Base-by-base conservation (phyloP, 2,888 invertebrate species). In the Drosophila sordidapex region DNA sequence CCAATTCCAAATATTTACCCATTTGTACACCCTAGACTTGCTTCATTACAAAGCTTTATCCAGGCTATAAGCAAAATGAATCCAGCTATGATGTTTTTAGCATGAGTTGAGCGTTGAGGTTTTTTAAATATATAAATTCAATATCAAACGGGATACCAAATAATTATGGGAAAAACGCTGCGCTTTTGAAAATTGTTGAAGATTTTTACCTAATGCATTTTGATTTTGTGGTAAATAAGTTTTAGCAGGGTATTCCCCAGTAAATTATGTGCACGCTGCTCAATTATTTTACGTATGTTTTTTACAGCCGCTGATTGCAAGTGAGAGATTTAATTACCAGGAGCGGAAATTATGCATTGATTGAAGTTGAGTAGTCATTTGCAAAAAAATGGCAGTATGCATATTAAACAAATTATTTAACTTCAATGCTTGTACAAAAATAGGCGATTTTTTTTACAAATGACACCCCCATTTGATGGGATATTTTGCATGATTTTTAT, bases 341-440 rank as follows among this genome's bases (percentile, higher is more conserved):
- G 25, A 33, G 38, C 57, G 86, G 77, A 85, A 85, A 88, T 85
- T 67, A 82, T 73, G 58, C 68, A 77, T 88, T 83, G 81, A 88
- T 88, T 85, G 79, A 60, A 11, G 36, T 36, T 36, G 36, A 40
- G 57, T n/a, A 35, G n/a, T 21, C 21, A 56, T 18, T 61, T 43
- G 36, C n/a, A 43, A 57, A 63, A 63, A 38, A 21, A 10, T 4
- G 8, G 29, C 8, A 4, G 51, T 54, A 51, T 31, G 36, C 15
- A 54, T 61, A 35, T 51, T 25, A 18, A 21, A 18, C 38, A 65
- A 54, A 52, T 49, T 49, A 53, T 52, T 27, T 51, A 46, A n/a
- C 13, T 35, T 18, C 21, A 38, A 40, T 15, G 31, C 40, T 21
- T 33, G 53, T 11, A n/a, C 27, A 61, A 54, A 56, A 31, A 4